These are phyloP conservation scores for Galerucella pusilla DNA, from an alignment of 2,888 invertebrate genomes.

Conservation along the genomic window DNA sequence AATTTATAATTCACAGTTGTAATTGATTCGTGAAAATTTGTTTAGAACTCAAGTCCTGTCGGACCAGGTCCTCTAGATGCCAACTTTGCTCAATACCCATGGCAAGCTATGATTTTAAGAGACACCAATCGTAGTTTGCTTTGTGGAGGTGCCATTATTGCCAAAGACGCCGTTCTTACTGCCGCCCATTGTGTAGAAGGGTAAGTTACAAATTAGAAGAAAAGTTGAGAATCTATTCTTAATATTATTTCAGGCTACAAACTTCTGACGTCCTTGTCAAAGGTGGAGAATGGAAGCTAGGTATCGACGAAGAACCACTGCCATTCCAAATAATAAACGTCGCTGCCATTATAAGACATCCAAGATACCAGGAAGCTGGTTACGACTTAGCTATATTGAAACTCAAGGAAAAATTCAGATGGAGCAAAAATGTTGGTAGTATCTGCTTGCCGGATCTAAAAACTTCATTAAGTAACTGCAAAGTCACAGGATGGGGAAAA, in stretches of 20 bases:
- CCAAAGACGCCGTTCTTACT: conserved; percentile 79
- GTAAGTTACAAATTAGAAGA: conserved; percentile 65
- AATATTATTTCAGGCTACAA: conserved; percentile 66
- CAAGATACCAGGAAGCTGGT: conserved; percentile 72
- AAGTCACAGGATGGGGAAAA: conserved; percentile 88
- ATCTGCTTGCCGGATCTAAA: conserved; percentile 75
- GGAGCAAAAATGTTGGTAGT: conserved; percentile 78
- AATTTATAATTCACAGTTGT: no score
- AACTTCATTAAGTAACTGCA: conserved; percentile 73
- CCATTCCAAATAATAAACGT: conserved; percentile 83
- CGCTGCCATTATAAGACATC: conserved; percentile 76
- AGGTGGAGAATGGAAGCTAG: conserved; percentile 86
- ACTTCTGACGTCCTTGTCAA: conserved; percentile 79
- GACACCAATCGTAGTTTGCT: conserved; percentile 78
- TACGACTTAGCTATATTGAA: conserved; percentile 79
- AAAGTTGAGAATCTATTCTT: not conserved
- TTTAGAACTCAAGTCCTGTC: conserved; percentile 67
- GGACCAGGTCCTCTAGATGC: conserved; percentile 70
- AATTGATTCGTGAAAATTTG: not conserved
- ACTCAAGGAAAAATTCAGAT: conserved; percentile 71
- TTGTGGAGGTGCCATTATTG: conserved; percentile 84
- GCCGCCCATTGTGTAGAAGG: conserved; percentile 84
- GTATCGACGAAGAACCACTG: conserved; percentile 82
- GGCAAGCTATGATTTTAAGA: conserved; percentile 86
- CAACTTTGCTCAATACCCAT: conserved; percentile 85